Evolutionary conservation across 2,797 vertebrate genomes (phyloP), one percentile per base, ranked within the genome.

Genomic region (Buphagus erythrorhynchus): DNA sequence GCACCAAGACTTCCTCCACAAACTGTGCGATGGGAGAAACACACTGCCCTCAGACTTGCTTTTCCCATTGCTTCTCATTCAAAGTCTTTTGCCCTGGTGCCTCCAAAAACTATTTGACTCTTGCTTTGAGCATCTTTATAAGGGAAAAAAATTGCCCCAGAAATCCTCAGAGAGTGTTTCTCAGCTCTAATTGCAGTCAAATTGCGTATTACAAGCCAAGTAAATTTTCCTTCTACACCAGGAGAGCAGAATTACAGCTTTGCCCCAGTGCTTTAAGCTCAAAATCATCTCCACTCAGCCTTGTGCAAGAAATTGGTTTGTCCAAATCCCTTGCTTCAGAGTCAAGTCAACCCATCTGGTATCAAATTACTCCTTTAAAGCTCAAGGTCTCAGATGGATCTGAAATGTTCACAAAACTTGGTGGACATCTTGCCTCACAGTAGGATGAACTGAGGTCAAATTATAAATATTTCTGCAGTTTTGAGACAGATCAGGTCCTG

Each of bases 1-100:
- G 21, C 11, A n/a, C 17, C 0, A 3, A 29, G 14, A 40, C 4
- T 21, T 89, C 16, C 77, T 31, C 33, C 13, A 24, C 43, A 55
- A 45, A 2, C 10, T 15, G 9, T 3, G 4, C 20, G 11, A 18
- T 3, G 4, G 4, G 9, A 62, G 10, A 40, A 31, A 18, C 0
- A 2, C 3, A 3, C 24, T 35, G 31, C 35, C 43, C n/a, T 29
- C 0, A 1, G 33, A 59, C 9, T 1, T 28, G 21, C 35, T 68
- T 66, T 68, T 35, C 62, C 28, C 28, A 7, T 5, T 42, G 42
- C 36, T 80, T 80, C 68, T 66, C 36, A 33, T 22, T 68, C 31
- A 14, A 68, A 72, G 31, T 5, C 33, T 51, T 94, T 76, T 59
- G 22, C 16, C 28, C 9, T 58, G 42, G 17, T 0, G 0, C 4